Evolutionary conservation across 2,888 invertebrate species (phyloP).

Genomic region (Notodonta dromedarius): DNA sequence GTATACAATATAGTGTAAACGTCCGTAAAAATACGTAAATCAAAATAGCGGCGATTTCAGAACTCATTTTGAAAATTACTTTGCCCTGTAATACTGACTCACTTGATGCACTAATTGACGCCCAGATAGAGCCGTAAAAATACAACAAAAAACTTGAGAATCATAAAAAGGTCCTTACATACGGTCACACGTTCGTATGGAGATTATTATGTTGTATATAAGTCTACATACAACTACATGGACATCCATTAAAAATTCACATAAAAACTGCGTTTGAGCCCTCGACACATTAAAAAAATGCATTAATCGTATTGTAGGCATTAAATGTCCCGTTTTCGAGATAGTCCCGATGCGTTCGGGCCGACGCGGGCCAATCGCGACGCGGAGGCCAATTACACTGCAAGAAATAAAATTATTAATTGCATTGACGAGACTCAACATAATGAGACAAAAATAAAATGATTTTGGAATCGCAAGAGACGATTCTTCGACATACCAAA

Average conservation of each 20-base stretch:
- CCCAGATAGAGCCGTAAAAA: slow-evolving; percentile 40
- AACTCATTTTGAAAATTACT: slow-evolving; percentile 25
- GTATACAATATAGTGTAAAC: too few species aligned
- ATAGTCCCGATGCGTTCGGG: slow-evolving; percentile 24
- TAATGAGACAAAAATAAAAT: neutral
- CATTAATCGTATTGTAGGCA: slow-evolving; percentile 53
- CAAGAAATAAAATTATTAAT: slow-evolving; percentile 49
- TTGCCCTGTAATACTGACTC: slow-evolving; percentile 82
- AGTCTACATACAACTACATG: slow-evolving; percentile 42
- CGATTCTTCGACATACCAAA: neutral
- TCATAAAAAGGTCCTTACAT: slow-evolving; percentile 44
- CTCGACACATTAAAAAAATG: slow-evolving; percentile 70
- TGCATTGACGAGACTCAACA: slow-evolving; percentile 7
- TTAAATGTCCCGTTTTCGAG: slow-evolving; percentile 36
- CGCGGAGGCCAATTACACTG: slow-evolving; percentile 63
- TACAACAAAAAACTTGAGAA: slow-evolving; percentile 54
- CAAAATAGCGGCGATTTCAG: neutral
- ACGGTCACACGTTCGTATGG: slow-evolving; percentile 35
- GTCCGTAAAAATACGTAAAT: neutral
- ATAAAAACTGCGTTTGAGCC: slow-evolving; percentile 80
- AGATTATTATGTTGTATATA: slow-evolving; percentile 60
- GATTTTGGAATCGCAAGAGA: neutral
- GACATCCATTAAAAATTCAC: slow-evolving; percentile 76
- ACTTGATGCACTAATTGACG: slow-evolving; percentile 73
- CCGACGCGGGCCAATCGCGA: slow-evolving; percentile 24